Evolutionary conservation across 2,113 vertebrate species (phyloP), one percentile per base, ranked within the genome.

Genomic region (Podarcis cretensis): DNA sequence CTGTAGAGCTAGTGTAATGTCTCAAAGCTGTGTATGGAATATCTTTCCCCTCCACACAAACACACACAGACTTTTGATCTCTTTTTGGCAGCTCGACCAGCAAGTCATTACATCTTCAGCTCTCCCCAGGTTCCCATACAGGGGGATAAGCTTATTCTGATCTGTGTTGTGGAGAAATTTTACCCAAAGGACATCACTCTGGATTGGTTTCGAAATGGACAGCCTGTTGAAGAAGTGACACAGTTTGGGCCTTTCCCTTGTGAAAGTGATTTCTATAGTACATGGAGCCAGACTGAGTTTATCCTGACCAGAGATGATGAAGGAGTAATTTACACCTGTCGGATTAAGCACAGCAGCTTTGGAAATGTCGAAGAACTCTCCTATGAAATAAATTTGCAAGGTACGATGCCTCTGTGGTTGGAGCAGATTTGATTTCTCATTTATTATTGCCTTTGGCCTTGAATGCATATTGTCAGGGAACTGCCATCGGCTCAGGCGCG

Each of bases 211-310:
- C 92, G 92, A 14, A 96, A 96, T 27, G 91, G 94, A 23, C 92
- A 95, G 80, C 37, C 57, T 10, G 89, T 95, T n/a, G 10, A 69
- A 57, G 35, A 20, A 0, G 88, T 90, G 54, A 92, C 87, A 5
- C 89, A 90, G 85, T 97, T 94, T 13, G 96, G 96, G 30, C 96
- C 96, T 5, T 97, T 97, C 85, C 85, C 91, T 1, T 90, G 93
- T 87, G 91, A 90, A 43, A 92, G 6, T 78, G 69, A 73, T 1
- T 93, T 94, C 71, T 95, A 93, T 90, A 96, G 93, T 35, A 48
- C 96, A 65, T 97, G 96, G 96, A 96, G 96, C 88, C 94, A 96
- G 78, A 94, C 89, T 7, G 89, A 95, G 76, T 92, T 96, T 71
- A 54, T 85, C 21, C 87, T 96, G 89, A 92, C 91, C 12, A 84